A percentile compares a stretch with the other conserved stretches of the same genome.
These are phyloP conservation scores for Eupeodes latifasciatus DNA, from an alignment of 2,888 invertebrate genomes.

Conservation along the genomic window DNA sequence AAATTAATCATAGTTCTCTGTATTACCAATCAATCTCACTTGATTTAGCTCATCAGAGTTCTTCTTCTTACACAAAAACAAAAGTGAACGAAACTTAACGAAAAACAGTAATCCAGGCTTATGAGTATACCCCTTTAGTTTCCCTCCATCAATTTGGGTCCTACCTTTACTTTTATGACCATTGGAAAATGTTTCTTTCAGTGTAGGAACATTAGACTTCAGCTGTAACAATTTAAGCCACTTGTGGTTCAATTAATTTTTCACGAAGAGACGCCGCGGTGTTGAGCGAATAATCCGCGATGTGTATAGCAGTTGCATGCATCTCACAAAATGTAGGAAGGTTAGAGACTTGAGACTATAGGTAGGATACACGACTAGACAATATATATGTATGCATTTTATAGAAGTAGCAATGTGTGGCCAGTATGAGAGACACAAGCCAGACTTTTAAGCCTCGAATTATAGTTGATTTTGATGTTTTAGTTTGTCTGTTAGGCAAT, in stretches of 20 bases:
- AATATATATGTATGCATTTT: neutral
- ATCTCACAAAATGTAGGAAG: conserved; percentile 10
- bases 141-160: too few relatives aligned
- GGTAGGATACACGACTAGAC: conserved; percentile 22
- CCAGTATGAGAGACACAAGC: conserved; percentile 13
- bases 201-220: conserved; percentile 9
- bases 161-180: too few relatives aligned
- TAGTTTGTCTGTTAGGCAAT: conserved; percentile 64
- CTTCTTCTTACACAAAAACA: neutral
- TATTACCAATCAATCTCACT: too few relatives aligned
- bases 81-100: neutral
- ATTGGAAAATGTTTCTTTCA: neutral
- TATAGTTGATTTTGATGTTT: conserved; percentile 58
- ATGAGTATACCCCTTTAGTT: too few relatives aligned
- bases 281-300: conserved; percentile 50
- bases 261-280: neutral
- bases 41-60: too few relatives aligned
- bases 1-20: neutral
- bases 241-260: conserved; percentile 69
- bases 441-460: conserved; percentile 62
- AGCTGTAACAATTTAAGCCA: conserved; percentile 1
- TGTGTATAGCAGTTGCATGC: conserved; percentile 38
- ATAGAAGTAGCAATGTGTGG: neutral
- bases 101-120: too few relatives aligned
- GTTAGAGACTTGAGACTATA: neutral